Evolutionary conservation across 2,888 invertebrate species (phyloP).

Genomic region (Erebia aethiops): DNA sequence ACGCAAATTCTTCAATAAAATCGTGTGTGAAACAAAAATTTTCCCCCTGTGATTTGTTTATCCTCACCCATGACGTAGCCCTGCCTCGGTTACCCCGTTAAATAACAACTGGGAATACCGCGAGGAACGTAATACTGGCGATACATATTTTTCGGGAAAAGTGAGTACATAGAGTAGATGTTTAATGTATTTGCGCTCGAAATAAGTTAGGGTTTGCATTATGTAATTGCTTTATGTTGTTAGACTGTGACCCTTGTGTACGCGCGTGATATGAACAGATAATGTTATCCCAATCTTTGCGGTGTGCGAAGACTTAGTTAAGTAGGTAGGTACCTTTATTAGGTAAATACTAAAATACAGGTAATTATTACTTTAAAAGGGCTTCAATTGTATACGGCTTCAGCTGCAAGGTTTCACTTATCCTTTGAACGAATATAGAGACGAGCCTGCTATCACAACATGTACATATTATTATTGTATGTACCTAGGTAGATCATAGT

Average conservation of each 20-base stretch:
- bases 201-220: constrained; percentile 36
- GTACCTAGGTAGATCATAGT: too few relatives aligned
- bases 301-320: not conserved
- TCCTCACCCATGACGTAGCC: constrained; percentile 50
- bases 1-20: constrained; percentile 70
- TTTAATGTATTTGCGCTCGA: constrained; percentile 22
- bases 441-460: not conserved
- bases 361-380: not conserved
- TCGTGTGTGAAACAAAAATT: constrained; percentile 49
- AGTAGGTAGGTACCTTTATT: not conserved
- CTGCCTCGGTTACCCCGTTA: not conserved
- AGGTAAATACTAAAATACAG: not conserved
- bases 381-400: constrained; percentile 6
- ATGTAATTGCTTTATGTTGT: constrained; percentile 37
- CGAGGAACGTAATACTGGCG: constrained; percentile 17
- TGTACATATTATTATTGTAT: not conserved
- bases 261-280: not conserved
- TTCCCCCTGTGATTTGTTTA: constrained; percentile 49
- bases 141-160: constrained; percentile 52
- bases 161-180: constrained; percentile 47
- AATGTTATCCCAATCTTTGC: not conserved
- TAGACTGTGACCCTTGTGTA: constrained; percentile 21
- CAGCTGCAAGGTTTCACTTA: not conserved
- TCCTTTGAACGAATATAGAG: not conserved
- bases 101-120: constrained; percentile 2